Percentiles rank a stretch among this genome's conserved stretches.
These are phyloP conservation scores for Psittacara wagleri DNA, from an alignment of 2,113 vertebrate genomes.

Conservation along the genomic window DNA sequence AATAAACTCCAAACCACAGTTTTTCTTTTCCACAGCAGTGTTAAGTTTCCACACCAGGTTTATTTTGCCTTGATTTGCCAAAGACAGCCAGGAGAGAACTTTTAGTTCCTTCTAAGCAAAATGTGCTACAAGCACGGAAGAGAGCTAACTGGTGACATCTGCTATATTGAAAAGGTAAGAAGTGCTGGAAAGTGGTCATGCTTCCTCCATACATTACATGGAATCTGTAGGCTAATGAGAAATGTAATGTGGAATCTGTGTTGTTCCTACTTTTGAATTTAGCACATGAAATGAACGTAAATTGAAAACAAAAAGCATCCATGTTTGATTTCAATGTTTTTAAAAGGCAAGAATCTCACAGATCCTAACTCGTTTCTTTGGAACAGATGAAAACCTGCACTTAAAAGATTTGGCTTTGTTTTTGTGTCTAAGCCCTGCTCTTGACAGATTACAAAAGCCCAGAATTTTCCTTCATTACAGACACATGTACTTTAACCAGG, in stretches of 20 bases:
- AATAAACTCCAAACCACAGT: neutral
- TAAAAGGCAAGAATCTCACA: accelerated
- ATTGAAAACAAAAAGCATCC: accelerated
- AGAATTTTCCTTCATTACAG: neutral
- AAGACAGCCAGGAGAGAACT: neutral
- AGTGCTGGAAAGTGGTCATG: neutral
- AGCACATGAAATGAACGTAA: accelerated
- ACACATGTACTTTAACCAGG: accelerated
- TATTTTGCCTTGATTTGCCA: neutral
- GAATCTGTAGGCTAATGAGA: neutral
- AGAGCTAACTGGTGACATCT: neutral
- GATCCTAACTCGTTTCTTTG: neutral
- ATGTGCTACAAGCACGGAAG: neutral
- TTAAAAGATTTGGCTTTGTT: neutral
- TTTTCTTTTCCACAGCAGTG: neutral
- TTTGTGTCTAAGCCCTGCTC: accelerated
- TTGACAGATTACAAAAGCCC: neutral
- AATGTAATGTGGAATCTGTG: neutral
- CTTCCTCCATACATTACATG: neutral
- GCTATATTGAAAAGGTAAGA: neutral
- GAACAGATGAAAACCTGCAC: neutral
- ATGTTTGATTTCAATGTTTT: neutral
- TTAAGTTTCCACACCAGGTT: neutral
- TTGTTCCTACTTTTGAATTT: neutral
- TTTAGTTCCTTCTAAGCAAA: neutral